Evolutionary conservation across 1,140 invertebrate genomes (phyloP), one percentile per base, ranked within the genome.

Genomic region (Pristionchus pacificus): DNA sequence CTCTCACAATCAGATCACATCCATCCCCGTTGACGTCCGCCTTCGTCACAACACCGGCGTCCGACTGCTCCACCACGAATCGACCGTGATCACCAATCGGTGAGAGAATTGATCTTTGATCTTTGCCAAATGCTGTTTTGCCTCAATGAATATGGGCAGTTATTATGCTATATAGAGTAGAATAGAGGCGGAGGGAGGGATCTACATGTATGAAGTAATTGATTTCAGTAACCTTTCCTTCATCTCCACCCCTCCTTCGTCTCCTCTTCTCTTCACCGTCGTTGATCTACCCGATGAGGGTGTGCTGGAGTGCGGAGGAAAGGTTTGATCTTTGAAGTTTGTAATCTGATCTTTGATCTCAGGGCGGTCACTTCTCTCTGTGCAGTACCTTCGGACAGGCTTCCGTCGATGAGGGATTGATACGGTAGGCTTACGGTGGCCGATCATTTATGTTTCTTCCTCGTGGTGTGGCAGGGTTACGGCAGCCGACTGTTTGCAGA

Each of bases 241-340:
- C 63, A 32, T 55, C n/a, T 71, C 78, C 14, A 83, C 81, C 38
- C 59, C 83, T n/a, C 33, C 72, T 10, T 77, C 72, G 10, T 31
- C 80, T 15, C 70, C 75, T 0, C 25, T 84, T 1, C 29, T 38
- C 1, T 83, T 74, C 65, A 31, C 60, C n/a, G 67, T 83, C 6
- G 81, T 83, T 24, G 82, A 79, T 65, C 71, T 79, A 57, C 77
- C 81, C 0, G 73, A 83, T 57, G 78, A 78, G 60, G 81, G 81
- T 25, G 63, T 84, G 19, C 64, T 83, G 33, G 81, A 83, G 71
- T 83, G 81, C 75, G 68, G 73, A 31, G 60, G 60, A 19, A 28
- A 32, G 19, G 59, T 32, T 62, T 60, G 33, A 65, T 28, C 58
- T 24, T 58, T 1, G 2, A 38, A 72, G 19, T 19, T 49, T 10